Percentiles rank a stretch among this genome's conserved stretches.
These are phyloP conservation scores for Mastomys coucha DNA, from an alignment of 2,113 vertebrate genomes.

Conservation along the genomic window DNA sequence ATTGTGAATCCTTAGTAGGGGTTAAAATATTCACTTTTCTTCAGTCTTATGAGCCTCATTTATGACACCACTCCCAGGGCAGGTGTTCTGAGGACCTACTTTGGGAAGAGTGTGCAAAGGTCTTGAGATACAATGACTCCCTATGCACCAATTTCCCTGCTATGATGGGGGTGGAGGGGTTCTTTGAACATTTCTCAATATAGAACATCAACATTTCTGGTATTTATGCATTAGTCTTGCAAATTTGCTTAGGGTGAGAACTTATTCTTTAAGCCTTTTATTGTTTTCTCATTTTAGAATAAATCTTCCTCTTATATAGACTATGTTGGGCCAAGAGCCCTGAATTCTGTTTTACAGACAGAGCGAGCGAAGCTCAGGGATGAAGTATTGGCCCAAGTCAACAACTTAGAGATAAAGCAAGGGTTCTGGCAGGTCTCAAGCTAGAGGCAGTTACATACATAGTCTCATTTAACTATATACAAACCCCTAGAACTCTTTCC, in stretches of 20 bases:
- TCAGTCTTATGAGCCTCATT: neutral
- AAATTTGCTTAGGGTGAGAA: neutral
- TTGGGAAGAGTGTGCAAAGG: neutral
- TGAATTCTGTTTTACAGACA: conserved; percentile 33
- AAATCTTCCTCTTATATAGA: neutral
- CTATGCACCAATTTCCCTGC: neutral
- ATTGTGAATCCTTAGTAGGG: neutral
- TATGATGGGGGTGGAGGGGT: neutral
- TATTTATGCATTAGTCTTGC: neutral
- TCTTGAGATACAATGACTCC: neutral
- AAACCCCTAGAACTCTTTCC: neutral
- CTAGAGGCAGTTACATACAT: too few relatives aligned
- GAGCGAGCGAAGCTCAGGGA: neutral
- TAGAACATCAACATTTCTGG: neutral
- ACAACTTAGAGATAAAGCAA: neutral
- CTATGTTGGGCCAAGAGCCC: neutral
- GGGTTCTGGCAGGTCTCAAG: neutral
- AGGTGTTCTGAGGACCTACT: neutral
- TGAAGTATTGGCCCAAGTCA: neutral
- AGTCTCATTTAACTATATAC: neutral
- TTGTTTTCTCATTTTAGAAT: neutral
- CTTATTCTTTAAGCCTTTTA: neutral
- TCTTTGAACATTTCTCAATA: conserved; percentile 30
- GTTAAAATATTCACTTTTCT: neutral
- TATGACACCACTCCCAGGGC: neutral